A percentile compares a stretch with the other conserved stretches of the same genome.
These are phyloP conservation scores for Oligia strigilis DNA, from an alignment of 2,888 invertebrate genomes.

Conservation along the genomic window DNA sequence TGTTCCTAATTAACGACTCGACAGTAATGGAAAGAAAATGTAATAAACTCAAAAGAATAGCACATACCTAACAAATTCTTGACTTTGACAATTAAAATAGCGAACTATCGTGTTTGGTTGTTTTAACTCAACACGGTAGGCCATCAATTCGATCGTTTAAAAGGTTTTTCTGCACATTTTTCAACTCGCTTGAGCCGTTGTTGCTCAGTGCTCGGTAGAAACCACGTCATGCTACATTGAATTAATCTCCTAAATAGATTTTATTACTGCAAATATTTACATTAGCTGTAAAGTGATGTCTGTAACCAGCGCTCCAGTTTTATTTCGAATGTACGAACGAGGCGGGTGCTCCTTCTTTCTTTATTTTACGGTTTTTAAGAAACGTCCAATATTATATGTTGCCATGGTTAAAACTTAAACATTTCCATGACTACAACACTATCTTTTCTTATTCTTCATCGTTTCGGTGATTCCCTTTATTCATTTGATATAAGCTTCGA, in stretches of 20 bases:
- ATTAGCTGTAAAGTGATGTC: slow-evolving; percentile 78
- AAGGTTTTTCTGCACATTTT: slow-evolving; percentile 67
- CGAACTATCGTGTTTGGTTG: slow-evolving; percentile 49
- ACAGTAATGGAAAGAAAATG: slow-evolving; percentile 3
- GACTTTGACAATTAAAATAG: slow-evolving; percentile 58
- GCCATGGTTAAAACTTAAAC: slow-evolving; percentile 21
- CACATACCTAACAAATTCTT: slow-evolving; percentile 62
- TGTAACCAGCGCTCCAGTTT: slow-evolving; percentile 73
- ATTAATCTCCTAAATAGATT: slow-evolving; percentile 86
- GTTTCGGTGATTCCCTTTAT: not conserved
- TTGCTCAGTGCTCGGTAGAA: slow-evolving; percentile 65
- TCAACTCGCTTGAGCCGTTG: slow-evolving; percentile 56
- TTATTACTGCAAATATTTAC: slow-evolving; percentile 86
- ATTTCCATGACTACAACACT: slow-evolving; percentile 26
- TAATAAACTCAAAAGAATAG: slow-evolving; percentile 57
- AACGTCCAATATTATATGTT: slow-evolving; percentile 47
- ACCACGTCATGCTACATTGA: slow-evolving; percentile 79
- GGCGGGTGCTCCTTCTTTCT: slow-evolving; percentile 50
- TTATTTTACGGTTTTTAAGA: slow-evolving; percentile 53
- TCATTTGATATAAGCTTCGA: not conserved
- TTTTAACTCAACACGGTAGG: slow-evolving; percentile 68
- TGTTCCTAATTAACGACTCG: not conserved
- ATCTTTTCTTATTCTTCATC: not conserved
- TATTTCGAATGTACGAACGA: slow-evolving; percentile 62
- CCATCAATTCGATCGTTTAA: slow-evolving; percentile 65